A percentile compares a stretch with the other conserved stretches of the same genome.
Conservation (phyloP, 2,797 vertebrate species). For the Hoplostethus atlanticus region DNA sequence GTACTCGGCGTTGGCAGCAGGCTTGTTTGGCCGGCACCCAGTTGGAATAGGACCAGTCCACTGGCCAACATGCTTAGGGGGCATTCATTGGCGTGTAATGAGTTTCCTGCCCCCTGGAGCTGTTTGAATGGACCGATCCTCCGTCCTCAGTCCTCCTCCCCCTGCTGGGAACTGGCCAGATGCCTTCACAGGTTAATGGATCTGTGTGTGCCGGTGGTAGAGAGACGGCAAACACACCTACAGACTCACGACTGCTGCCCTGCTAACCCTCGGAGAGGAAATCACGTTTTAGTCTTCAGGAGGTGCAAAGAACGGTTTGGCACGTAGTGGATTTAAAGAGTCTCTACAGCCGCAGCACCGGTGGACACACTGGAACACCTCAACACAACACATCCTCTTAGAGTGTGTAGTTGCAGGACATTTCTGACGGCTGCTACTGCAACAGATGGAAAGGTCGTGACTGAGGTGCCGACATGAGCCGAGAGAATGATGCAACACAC, state of each 20-base stretch:
- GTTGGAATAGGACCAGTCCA: too few relatives aligned
- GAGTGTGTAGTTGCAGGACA: background rate
- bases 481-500: background rate
- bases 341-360: too few relatives aligned
- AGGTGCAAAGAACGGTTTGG: too few relatives aligned
- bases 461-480: background rate
- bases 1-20: too few relatives aligned
- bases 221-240: background rate
- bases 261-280: too few relatives aligned
- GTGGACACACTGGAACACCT: too few relatives aligned
- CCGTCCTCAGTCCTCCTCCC: slow-evolving; percentile 20
- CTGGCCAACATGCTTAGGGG: slow-evolving; percentile 16
- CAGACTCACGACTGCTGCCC: background rate
- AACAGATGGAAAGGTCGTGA: too few relatives aligned
- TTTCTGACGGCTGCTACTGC: too few relatives aligned
- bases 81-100: slow-evolving; percentile 55
- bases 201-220: background rate
- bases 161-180: background rate
- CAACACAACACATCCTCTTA: too few relatives aligned
- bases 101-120: slow-evolving; percentile 53
- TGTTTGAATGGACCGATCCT: slow-evolving; percentile 52
- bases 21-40: too few relatives aligned
- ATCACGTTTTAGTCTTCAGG: too few relatives aligned
- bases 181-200: slow-evolving; percentile 2
- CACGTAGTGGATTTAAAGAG: too few relatives aligned